These are phyloP conservation scores for Drosophila meridionalis DNA, from an alignment of 2,888 invertebrate species.

Conservation along the genomic window DNA sequence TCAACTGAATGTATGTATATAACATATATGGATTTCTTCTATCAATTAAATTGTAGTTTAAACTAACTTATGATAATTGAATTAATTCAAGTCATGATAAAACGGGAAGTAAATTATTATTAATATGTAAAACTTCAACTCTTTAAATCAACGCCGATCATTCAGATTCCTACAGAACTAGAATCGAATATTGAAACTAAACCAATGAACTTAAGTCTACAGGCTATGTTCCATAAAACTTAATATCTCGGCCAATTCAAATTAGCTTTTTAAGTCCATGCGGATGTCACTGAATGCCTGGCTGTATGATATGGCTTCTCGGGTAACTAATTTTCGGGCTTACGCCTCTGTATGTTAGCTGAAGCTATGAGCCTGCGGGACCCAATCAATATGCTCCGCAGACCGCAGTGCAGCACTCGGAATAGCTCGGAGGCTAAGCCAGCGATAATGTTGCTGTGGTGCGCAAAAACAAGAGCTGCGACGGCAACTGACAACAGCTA, in stretches of 20 bases:
- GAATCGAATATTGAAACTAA: not conserved
- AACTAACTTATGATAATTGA: too few relatives aligned
- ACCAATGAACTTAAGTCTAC: not conserved
- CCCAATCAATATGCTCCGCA: constrained; percentile 68
- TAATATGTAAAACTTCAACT: too few relatives aligned
- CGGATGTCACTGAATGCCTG: not conserved
- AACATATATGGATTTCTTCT: too few relatives aligned
- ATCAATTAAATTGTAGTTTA: too few relatives aligned
- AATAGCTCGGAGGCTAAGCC: constrained; percentile 65
- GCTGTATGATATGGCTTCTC: not conserved
- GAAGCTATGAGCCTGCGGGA: constrained; percentile 40
- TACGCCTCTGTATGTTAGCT: constrained; percentile 9
- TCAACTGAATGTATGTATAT: too few relatives aligned
- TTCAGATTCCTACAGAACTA: too few relatives aligned
- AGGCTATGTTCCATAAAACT: not conserved
- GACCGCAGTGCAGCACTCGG: constrained; percentile 54
- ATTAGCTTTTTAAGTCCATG: not conserved
- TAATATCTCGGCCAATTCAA: not conserved
- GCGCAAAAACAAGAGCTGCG: constrained; percentile 62
- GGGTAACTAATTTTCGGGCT: constrained; percentile 26
- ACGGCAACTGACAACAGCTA: constrained; percentile 40
- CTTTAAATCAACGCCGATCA: too few relatives aligned
- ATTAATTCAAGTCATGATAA: too few relatives aligned
- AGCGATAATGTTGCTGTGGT: constrained; percentile 74
- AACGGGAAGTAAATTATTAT: too few relatives aligned